Evolutionary conservation across 2,113 vertebrate species (phyloP).

Genomic region (Aegypius monachus): DNA sequence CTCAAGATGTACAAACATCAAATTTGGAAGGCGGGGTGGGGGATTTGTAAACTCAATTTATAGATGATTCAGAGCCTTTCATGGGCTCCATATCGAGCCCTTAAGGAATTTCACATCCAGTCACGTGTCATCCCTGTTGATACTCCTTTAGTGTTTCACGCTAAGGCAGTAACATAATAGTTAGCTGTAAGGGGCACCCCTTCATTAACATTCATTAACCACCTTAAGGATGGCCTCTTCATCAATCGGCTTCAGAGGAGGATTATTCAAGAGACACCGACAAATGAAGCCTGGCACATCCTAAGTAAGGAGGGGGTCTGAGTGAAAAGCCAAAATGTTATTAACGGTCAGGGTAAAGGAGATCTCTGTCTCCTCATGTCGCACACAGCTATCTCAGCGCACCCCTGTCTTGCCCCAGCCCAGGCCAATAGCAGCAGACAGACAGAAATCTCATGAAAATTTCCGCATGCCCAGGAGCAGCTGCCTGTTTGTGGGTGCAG

Average conservation of each 20-base stretch:
- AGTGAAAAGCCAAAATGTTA: background rate
- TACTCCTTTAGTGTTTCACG: background rate
- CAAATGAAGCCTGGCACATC: background rate
- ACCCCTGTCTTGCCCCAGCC: background rate
- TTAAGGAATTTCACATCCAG: background rate
- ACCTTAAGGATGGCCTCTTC: background rate
- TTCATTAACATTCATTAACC: background rate
- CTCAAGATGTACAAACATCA: background rate
- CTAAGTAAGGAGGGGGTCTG: background rate
- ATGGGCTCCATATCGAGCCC: background rate
- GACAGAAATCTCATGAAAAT: background rate
- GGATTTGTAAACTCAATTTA: background rate
- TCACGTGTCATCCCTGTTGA: background rate
- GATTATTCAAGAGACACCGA: background rate
- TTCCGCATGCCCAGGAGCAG: fast-evolving
- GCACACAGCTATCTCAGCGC: background rate
- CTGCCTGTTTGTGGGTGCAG: background rate
- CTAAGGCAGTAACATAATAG: background rate
- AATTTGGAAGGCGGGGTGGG: background rate
- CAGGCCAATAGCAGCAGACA: background rate
- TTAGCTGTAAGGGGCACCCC: background rate
- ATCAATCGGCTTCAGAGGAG: background rate
- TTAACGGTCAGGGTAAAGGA: background rate
- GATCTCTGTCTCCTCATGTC: background rate
- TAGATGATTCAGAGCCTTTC: background rate